Percentiles rank a stretch among this genome's conserved stretches.
Evolutionary conservation across 2,888 invertebrate species (phyloP).

Genomic region (Philaethria dido): DNA sequence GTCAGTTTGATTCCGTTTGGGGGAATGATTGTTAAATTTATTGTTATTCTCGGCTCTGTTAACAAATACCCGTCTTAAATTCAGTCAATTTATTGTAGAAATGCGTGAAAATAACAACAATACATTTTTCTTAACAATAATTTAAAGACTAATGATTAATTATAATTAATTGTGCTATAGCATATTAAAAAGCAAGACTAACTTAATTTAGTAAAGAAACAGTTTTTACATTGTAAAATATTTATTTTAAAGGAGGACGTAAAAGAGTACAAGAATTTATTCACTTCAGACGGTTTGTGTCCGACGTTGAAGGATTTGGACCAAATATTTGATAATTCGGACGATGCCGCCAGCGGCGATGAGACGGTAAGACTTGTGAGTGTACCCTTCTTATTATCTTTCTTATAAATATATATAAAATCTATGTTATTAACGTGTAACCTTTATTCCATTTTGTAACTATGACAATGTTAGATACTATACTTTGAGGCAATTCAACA

Average conservation of each 20-base stretch:
- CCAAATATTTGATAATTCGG: slow-evolving; percentile 96
- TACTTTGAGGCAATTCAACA: not conserved
- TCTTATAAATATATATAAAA: slow-evolving; percentile 25
- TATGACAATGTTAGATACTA: slow-evolving; percentile 10
- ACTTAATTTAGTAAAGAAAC: too few species aligned
- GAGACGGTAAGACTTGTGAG: slow-evolving; percentile 90
- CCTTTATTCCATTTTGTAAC: slow-evolving; percentile 3
- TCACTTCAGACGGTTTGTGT: slow-evolving; percentile 94
- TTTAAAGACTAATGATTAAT: too few species aligned
- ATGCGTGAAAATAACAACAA: too few species aligned
- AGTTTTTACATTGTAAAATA: not conserved
- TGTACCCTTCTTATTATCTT: slow-evolving; percentile 58
- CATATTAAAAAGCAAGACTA: too few species aligned
- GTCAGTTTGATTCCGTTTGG: too few species aligned
- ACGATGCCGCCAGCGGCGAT: slow-evolving; percentile 94
- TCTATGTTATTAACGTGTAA: not conserved
- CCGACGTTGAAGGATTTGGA: slow-evolving; percentile 95
- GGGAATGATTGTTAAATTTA: too few species aligned
- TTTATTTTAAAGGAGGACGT: slow-evolving; percentile 69
- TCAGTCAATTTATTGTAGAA: too few species aligned
- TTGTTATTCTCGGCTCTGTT: too few species aligned
- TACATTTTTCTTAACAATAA: too few species aligned
- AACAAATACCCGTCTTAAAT: too few species aligned
- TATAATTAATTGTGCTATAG: too few species aligned
- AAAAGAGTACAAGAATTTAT: slow-evolving; percentile 88